Evolutionary conservation across 1,140 invertebrate species (phyloP), one percentile per base, ranked within the genome.

Genomic region (Glossosoma conforme): DNA sequence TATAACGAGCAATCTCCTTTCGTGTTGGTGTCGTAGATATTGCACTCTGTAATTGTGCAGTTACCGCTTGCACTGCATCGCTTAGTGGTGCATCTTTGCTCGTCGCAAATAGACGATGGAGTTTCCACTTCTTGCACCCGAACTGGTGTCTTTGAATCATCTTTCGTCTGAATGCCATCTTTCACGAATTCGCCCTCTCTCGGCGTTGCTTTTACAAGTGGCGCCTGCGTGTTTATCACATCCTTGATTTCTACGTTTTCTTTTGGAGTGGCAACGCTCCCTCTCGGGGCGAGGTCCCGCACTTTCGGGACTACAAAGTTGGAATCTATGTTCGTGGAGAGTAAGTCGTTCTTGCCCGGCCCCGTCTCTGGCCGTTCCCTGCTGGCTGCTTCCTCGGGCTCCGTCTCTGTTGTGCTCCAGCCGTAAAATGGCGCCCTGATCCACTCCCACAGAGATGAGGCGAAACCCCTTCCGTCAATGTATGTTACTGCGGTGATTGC

Each of bases 21-120:
- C 37, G 72, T 60, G 56, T 74, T 62, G 1, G 72, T 75, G 32
- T 75, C 72, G 51, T 75, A 75, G 46, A 74, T 69, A 37, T 65
- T 74, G 49, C 72, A 75, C 2, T 67, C 68, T 18, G 65, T 60
- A 24, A 69, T 68, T 0, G 50, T 57, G 52, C 72, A 75, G 22
- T 25, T 37, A 3, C 65, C 64, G 24, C 58, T 55, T 30, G 66
- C 61, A 48, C 70, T 72, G 46, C 61, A 68, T 57, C 65, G 67
- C 0, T 68, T 74, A 5, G 65, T 73, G 42, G 65, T 72, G 41
- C 70, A 74, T 8, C 64, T 72, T 51, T 75, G 71, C 13, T 73
- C 68, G 56, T 71, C 70, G 56, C 71, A 73, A n/a, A n/a, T n/a
- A n/a, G n/a, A n/a, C n/a, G n/a, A n/a, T n/a, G n/a, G n/a, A 20